Evolutionary conservation across 2,888 invertebrate species (phyloP), one percentile per base, ranked within the genome.

Genomic region (Luperina nickerlii): DNA sequence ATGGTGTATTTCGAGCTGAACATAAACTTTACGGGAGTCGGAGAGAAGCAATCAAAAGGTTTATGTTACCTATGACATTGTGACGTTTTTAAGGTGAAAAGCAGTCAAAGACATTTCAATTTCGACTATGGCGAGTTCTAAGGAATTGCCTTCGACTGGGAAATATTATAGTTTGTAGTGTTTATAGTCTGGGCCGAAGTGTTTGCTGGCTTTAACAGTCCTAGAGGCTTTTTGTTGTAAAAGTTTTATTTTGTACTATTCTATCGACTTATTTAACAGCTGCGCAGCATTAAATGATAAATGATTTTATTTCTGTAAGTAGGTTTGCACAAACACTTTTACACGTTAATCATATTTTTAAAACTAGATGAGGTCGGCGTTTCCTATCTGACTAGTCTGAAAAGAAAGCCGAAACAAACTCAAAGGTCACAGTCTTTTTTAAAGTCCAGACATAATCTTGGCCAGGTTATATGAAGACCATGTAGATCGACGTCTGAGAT

Each of bases 31-130:
- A 87, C 79, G 70, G 62, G 67, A 73, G 54, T 38, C 69, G 42
- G 48, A 70, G 73, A 51, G 65, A 51, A 84, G 85, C 68, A 84
- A 84, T 84, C 75, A 87, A 84, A 85, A 73, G 66, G 73, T 84
- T 84, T 84, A 84, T 84, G 62, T 42, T 69, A 73, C 85, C 69
- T 84, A 75, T 79, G 88, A 84, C 85, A 84, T 84, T 84, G 84
- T 74, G 84, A 48, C 13, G 84, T 51, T 57, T 84, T 65, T 69
- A 27, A 73, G 68, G 70, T 71, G 62, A 48, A 60, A 54, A 15
- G 27, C 13, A 42, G 15, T 54, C 42, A 20, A 38, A 62, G 32
- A 51, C 38, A 38, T 69, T 81, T 68, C 66, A 54, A 71, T 74
- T 85, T 67, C 45, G 51, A 24, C 38, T 51, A 67, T 65, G 32